Evolutionary conservation across 1,140 invertebrate genomes (phyloP).

Genomic region (Drosophila lacteicornis): DNA sequence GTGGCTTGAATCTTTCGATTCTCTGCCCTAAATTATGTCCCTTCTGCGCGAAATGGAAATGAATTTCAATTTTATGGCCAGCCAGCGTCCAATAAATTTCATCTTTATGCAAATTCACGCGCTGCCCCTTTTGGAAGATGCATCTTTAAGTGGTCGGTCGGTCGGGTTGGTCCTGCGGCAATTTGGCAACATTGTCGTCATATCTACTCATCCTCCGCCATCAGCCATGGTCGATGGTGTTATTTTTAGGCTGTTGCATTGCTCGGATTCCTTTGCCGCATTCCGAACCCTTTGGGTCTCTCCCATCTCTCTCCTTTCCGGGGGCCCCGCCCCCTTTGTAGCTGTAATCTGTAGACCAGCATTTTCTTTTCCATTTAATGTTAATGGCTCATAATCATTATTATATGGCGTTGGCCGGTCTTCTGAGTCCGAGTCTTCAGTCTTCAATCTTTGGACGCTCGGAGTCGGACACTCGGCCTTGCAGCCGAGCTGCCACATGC

Average conservation of each 20-base stretch:
- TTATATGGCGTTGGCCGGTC: constrained; percentile 82
- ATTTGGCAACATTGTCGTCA: constrained; percentile 80
- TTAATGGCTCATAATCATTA: constrained; percentile 84
- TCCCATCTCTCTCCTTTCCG: constrained; percentile 8
- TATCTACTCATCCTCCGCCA: constrained; percentile 1
- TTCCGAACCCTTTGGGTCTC: constrained; percentile 50
- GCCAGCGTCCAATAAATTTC: constrained; percentile 77
- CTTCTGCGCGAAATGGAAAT: constrained; percentile 49
- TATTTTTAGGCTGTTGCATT: constrained; percentile 81
- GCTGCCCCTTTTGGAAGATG: constrained; percentile 8
- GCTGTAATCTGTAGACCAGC: constrained; percentile 81
- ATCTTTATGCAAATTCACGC: constrained; percentile 74
- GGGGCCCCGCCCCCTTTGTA: constrained; percentile 42
- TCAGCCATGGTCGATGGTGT: constrained; percentile 35
- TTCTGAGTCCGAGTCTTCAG: constrained; percentile 5
- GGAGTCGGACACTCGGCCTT: constrained; percentile 45
- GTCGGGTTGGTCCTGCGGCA: constrained; percentile 23
- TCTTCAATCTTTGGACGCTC: constrained; percentile 47
- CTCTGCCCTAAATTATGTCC: constrained; percentile 13
- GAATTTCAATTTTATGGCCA: constrained; percentile 81
- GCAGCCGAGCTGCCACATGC: constrained; percentile 27
- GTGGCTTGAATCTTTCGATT: constrained; percentile 70
- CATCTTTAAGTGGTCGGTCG: constrained; percentile 33
- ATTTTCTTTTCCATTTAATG: constrained; percentile 84
- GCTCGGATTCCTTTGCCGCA: constrained; percentile 68